Evolutionary conservation across 2,888 invertebrate genomes (phyloP).

Genomic region (Leptinotarsa tumamoca): DNA sequence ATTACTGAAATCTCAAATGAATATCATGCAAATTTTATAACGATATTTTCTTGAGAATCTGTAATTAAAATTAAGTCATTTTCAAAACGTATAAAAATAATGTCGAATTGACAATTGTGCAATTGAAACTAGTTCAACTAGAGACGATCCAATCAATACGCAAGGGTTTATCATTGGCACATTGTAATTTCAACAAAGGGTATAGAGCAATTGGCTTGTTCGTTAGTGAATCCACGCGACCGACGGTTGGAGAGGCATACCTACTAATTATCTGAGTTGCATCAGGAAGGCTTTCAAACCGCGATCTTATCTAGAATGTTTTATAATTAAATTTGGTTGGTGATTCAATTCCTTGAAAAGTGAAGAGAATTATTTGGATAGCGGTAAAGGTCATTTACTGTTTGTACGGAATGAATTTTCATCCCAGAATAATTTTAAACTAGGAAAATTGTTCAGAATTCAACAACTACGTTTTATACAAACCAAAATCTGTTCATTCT

Average conservation of each 20-base stretch:
- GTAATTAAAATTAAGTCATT: neutral
- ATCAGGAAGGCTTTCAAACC: neutral
- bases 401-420: too few species aligned
- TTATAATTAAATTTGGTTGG: neutral
- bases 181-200: neutral
- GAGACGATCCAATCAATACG: neutral
- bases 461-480: too few species aligned
- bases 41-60: too few species aligned
- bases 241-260: neutral
- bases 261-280: constrained; percentile 10
- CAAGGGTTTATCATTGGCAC: neutral
- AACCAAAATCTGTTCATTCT: too few species aligned
- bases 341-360: neutral
- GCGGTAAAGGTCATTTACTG: neutral
- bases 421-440: too few species aligned
- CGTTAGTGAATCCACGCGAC: neutral
- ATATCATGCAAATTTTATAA: too few species aligned
- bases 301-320: constrained; percentile 12
- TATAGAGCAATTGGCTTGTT: constrained; percentile 3
- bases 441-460: too few species aligned
- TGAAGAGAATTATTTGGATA: neutral
- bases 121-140: neutral
- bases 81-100: neutral
- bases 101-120: neutral
- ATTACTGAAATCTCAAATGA: too few species aligned